phyloP scores from a whole-genome alignment of 2,797 vertebrate species.

The Tragelaphus eurycerus region DNA sequence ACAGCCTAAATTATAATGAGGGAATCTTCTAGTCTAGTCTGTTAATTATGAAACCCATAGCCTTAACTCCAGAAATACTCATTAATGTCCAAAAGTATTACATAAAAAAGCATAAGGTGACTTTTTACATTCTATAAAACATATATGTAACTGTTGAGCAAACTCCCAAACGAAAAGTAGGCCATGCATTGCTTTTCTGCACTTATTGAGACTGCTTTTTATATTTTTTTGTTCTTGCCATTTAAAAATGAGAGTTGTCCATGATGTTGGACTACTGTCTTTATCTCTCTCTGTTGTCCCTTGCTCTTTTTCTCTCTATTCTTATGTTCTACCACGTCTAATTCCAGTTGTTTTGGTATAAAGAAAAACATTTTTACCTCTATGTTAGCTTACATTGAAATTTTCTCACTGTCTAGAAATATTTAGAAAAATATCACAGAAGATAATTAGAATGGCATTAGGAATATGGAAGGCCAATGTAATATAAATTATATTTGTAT shows the following conservation, averaged over 20 bases:
- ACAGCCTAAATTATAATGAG: not conserved
- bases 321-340: not conserved
- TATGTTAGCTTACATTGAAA: not conserved
- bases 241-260: not conserved
- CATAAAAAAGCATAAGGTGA: not conserved
- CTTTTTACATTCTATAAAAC: not conserved
- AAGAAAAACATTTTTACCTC: not conserved
- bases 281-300: not conserved
- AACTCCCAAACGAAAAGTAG: not conserved
- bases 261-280: not conserved
- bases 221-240: not conserved
- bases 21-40: not conserved
- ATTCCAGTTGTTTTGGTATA: not conserved
- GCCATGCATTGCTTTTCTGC: not conserved
- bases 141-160: not conserved
- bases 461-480: not conserved
- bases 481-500: not conserved
- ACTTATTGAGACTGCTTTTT: not conserved
- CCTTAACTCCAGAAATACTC: slow-evolving; percentile 38
- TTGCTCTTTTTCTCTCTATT: not conserved
- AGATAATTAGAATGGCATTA: not conserved
- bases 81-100: not conserved
- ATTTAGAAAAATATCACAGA: slow-evolving; percentile 5
- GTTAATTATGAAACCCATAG: not conserved
- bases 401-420: not conserved